Percentiles rank a stretch among this genome's conserved stretches.
These are phyloP conservation scores for Parochlus steinenii DNA, from an alignment of 2,888 invertebrate genomes.

Conservation along the genomic window DNA sequence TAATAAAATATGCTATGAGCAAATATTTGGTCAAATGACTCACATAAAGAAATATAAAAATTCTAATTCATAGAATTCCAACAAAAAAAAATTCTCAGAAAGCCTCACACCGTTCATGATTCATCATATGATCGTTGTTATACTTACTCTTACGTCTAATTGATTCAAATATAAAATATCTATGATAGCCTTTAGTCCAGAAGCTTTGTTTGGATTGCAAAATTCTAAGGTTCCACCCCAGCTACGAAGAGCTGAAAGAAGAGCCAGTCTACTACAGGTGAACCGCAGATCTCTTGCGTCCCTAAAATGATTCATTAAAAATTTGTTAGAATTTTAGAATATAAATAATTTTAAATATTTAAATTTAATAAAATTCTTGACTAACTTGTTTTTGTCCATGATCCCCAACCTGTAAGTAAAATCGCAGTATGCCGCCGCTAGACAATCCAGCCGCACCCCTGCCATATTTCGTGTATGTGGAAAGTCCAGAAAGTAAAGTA, in stretches of 20 bases:
- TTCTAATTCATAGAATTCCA: constrained; percentile 11
- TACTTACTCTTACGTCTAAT: constrained; percentile 71
- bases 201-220: constrained; percentile 58
- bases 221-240: constrained; percentile 85
- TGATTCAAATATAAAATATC: constrained; percentile 72
- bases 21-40: too few relatives aligned
- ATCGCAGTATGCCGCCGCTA: constrained; percentile 89
- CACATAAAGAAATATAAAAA: too few relatives aligned
- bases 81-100: constrained; percentile 2
- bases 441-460: constrained; percentile 64
- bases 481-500: constrained; percentile 70
- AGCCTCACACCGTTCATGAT: not conserved
- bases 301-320: too few relatives aligned
- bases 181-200: constrained; percentile 61
- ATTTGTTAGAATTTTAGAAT: constrained; percentile 13
- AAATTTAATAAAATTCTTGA: constrained; percentile 11
- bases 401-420: constrained; percentile 62
- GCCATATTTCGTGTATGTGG: constrained; percentile 63
- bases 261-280: constrained; percentile 66
- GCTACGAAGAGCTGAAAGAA: constrained; percentile 71
- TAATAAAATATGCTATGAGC: too few relatives aligned
- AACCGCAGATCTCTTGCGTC: constrained; percentile 68
- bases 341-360: not conserved
- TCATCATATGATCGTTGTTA: constrained; percentile 3
- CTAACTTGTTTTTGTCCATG: constrained; percentile 51